phyloP scores from a whole-genome alignment of 2,113 vertebrate species.

The Myxocyprinus asiaticus region DNA sequence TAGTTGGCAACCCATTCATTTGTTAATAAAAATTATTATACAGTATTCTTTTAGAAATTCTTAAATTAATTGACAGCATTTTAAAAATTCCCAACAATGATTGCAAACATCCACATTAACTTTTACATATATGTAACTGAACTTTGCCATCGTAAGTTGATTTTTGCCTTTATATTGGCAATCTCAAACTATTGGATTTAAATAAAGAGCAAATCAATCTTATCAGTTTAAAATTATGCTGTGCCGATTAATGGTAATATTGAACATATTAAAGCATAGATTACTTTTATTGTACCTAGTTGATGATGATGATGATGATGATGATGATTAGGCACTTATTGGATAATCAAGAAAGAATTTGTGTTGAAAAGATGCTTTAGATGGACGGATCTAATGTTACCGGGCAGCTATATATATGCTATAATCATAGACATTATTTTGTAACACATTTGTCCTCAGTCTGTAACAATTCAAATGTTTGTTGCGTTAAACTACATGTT shows the following conservation, averaged over 20 bases:
- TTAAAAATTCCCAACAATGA: neutral
- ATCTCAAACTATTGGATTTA: conserved; percentile 7
- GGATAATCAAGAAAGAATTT: conserved; percentile 10
- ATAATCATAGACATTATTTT: conserved; percentile 49
- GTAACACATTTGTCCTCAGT: conserved; percentile 33
- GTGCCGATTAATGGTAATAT: conserved; percentile 23
- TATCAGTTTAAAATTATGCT: conserved; percentile 11
- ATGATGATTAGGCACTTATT: conserved; percentile 30
- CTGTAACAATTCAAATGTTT: conserved; percentile 46
- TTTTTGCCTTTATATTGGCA: too few species aligned
- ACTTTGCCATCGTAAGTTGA: too few species aligned
- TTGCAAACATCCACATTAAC: neutral
- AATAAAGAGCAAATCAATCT: conserved; percentile 16
- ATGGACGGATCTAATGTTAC: conserved; percentile 39
- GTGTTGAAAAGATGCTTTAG: too few species aligned
- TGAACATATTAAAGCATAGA: conserved; percentile 21
- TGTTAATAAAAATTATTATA: too few species aligned
- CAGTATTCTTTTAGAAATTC: too few species aligned
- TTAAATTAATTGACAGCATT: neutral
- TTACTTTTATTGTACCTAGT: conserved; percentile 24
- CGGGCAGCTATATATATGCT: conserved; percentile 53
- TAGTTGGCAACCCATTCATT: too few species aligned
- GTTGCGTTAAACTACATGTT: conserved; percentile 30
- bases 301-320: conserved; percentile 2
- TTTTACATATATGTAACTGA: too few species aligned